Evolutionary conservation across 2,797 vertebrate genomes (phyloP).

Genomic region (Merluccius polli): DNA sequence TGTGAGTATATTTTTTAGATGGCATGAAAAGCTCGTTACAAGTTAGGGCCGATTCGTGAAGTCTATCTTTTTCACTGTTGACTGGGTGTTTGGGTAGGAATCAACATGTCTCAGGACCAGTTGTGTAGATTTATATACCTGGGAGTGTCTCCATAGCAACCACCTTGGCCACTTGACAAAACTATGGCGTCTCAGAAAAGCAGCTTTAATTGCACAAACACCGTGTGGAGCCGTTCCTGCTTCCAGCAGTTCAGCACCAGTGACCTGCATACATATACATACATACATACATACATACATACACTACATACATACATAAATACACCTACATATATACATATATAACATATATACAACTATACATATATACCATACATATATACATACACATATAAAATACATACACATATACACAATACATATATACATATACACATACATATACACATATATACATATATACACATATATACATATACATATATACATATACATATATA

Average conservation of each 20-base stretch:
- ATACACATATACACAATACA: no score
- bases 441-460: no score
- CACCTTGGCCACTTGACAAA: slow-evolving; percentile 52
- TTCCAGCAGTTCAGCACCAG: background rate
- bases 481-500: no score
- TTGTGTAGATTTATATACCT: slow-evolving; percentile 56
- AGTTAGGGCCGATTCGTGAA: slow-evolving; percentile 53
- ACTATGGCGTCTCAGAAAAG: slow-evolving; percentile 24
- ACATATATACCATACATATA: no score
- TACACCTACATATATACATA: no score
- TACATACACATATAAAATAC: no score
- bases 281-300: no score
- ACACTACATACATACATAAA: no score
- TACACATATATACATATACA: no score
- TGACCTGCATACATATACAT: background rate
- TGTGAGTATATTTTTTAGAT: slow-evolving; percentile 66
- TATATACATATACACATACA: no score
- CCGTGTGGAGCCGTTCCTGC: slow-evolving; percentile 20
- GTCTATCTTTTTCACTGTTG: slow-evolving; percentile 59
- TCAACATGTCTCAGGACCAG: slow-evolving; percentile 57
- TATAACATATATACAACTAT: no score
- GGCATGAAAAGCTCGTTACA: slow-evolving; percentile 61
- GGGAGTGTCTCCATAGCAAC: slow-evolving; percentile 53
- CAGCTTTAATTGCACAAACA: slow-evolving; percentile 54
- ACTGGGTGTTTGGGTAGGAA: slow-evolving; percentile 58